Percentiles rank a stretch among this genome's conserved stretches.
These are phyloP conservation scores for Drosophila limbata DNA, from an alignment of 2,888 invertebrate species.

Conservation along the genomic window DNA sequence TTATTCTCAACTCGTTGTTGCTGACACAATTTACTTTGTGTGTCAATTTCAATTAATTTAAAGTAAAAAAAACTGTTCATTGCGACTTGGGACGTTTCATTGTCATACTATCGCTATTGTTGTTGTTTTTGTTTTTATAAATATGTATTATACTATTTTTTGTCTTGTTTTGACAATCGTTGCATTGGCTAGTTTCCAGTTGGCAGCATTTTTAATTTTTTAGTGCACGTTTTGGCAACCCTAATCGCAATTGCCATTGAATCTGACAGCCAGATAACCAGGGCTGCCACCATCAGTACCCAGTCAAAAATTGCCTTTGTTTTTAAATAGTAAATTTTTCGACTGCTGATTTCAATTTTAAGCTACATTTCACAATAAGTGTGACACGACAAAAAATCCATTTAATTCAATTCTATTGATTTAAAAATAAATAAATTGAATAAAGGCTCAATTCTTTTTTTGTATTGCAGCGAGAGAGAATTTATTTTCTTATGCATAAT, in stretches of 20 bases:
- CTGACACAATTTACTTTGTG: constrained; percentile 50
- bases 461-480: constrained; percentile 15
- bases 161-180: constrained; percentile 34
- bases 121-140: constrained; percentile 9
- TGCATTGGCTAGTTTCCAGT: constrained; percentile 65
- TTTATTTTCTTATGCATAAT: constrained; percentile 60
- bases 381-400: background rate
- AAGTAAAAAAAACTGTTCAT: constrained; percentile 41
- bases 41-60: constrained; percentile 48
- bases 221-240: constrained; percentile 42
- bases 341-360: constrained; percentile 48
- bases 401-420: constrained; percentile 45
- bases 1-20: constrained; percentile 39
- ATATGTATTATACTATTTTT: constrained; percentile 15
- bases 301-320: background rate
- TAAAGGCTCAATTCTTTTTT: constrained; percentile 6
- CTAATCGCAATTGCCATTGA: constrained; percentile 39
- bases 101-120: constrained; percentile 39
- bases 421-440: constrained; percentile 43
- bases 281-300: constrained; percentile 10
- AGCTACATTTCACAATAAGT: constrained; percentile 40
- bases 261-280: constrained; percentile 24
- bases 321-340: background rate
- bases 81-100: constrained; percentile 46
- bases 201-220: constrained; percentile 31